Evolutionary conservation across 2,797 vertebrate genomes (phyloP).

Genomic region (Chiloscyllium punctatum): DNA sequence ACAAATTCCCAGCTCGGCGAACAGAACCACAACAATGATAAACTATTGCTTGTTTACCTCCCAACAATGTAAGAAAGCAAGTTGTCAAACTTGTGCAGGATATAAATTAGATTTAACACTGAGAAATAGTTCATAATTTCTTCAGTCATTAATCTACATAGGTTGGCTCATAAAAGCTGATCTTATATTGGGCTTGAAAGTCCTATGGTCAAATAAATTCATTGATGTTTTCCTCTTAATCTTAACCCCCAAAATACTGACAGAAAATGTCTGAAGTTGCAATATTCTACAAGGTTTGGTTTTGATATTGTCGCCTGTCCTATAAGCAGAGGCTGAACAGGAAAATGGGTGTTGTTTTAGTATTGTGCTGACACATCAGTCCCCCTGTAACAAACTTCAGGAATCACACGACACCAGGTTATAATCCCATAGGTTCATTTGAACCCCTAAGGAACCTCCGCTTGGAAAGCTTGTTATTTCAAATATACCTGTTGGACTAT

Average conservation of each 20-base stretch:
- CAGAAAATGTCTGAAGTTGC: not conserved
- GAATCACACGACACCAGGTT: too few species aligned
- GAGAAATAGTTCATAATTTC: not conserved
- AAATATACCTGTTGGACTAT: too few species aligned
- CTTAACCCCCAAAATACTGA: not conserved
- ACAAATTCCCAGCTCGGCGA: too few species aligned
- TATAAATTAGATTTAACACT: not conserved
- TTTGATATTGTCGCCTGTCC: not conserved
- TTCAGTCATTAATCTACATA: not conserved
- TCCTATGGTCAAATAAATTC: not conserved
- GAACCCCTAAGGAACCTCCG: too few species aligned
- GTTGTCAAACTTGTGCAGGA: not conserved
- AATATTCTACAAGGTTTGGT: not conserved
- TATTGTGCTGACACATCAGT: not conserved
- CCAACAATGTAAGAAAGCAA: not conserved
- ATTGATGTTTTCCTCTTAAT: not conserved
- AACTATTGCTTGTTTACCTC: not conserved
- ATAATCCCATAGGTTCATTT: too few species aligned
- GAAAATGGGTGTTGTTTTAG: not conserved
- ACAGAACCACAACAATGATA: too few species aligned
- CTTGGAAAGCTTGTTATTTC: too few species aligned
- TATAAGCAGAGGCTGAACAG: not conserved
- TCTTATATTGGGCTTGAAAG: not conserved
- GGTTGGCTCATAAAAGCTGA: not conserved
- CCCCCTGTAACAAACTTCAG: not conserved